Percentiles rank a stretch among this genome's conserved stretches.
These are phyloP conservation scores for Potamilus streckersoni DNA, from an alignment of 1,140 invertebrate genomes.

Conservation along the genomic window DNA sequence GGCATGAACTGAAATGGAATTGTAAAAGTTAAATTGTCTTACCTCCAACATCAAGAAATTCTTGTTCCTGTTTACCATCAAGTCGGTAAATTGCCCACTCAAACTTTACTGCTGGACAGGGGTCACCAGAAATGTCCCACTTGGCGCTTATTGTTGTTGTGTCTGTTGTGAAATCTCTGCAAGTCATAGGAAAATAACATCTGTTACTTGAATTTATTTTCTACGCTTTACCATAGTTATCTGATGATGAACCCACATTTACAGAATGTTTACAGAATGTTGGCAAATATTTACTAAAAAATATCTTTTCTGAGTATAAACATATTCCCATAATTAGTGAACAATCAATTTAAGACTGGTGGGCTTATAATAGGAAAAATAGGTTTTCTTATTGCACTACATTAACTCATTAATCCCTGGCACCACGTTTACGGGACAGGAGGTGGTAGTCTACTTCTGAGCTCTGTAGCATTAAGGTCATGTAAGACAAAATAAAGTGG, in stretches of 20 bases:
- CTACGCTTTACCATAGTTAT: no score
- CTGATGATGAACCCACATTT: no score
- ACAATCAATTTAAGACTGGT: neutral
- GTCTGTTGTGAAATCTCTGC: constrained; percentile 38
- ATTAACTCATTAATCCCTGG: no score
- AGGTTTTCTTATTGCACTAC: no score
- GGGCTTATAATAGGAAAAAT: no score
- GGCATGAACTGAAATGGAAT: neutral
- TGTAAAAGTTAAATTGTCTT: neutral
- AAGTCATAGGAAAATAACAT: constrained; percentile 1
- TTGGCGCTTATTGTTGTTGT: constrained; percentile 26
- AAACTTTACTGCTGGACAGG: constrained; percentile 38
- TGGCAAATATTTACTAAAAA: no score
- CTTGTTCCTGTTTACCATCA: constrained; percentile 32
- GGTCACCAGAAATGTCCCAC: constrained; percentile 47
- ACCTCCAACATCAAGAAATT: constrained; percentile 32
- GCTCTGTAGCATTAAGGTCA: no score
- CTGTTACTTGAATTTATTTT: no score
- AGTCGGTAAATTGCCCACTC: constrained; percentile 40
- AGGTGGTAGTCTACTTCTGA: no score
- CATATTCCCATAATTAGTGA: neutral
- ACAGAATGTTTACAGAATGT: no score
- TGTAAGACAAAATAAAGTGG: no score
- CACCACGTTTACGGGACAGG: no score
- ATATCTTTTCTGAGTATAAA: neutral